Conservation (phyloP, 30 jellyfish, hydroid and myxozoan species). For the Pseudorhiza aurosa region DNA sequence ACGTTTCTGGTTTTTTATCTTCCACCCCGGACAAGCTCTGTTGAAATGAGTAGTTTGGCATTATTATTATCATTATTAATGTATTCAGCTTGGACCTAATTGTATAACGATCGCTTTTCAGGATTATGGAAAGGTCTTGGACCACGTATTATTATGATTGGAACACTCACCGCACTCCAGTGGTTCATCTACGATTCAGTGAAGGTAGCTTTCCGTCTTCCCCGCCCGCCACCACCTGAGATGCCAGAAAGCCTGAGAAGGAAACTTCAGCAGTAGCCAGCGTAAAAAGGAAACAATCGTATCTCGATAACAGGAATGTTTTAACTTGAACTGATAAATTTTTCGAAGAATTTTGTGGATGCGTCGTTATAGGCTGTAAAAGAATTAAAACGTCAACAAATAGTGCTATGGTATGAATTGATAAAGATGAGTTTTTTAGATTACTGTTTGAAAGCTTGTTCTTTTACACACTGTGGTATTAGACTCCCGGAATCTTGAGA, state of each 20-base stretch:
- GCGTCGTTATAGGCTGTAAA: not conserved
- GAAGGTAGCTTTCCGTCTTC: conserved; percentile 95
- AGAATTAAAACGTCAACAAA: too few species aligned
- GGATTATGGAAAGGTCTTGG: conserved; percentile 99
- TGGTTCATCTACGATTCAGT: conserved; percentile 98
- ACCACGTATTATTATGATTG: conserved; percentile 98
- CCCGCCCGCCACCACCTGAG: conserved; percentile 99
- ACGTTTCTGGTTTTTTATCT: too few species aligned
- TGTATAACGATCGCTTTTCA: too few species aligned
- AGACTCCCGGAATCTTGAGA: too few species aligned
- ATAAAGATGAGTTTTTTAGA: too few species aligned
- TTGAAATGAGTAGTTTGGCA: too few species aligned
- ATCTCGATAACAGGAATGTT: not conserved
- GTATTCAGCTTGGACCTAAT: too few species aligned
- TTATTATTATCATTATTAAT: too few species aligned
- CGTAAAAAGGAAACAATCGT: not conserved
- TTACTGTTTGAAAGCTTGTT: too few species aligned
- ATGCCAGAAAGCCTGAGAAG: conserved; percentile 98
- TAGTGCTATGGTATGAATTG: too few species aligned
- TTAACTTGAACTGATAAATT: not conserved
- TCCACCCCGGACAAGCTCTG: too few species aligned
- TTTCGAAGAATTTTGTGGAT: conserved; percentile 9
- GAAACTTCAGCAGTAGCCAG: conserved; percentile 49
- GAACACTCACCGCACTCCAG: conserved; percentile 96
- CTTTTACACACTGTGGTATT: too few species aligned